Evolutionary conservation across 2,113 vertebrate species (phyloP).

Genomic region (Thalassarche chlororhynchos): DNA sequence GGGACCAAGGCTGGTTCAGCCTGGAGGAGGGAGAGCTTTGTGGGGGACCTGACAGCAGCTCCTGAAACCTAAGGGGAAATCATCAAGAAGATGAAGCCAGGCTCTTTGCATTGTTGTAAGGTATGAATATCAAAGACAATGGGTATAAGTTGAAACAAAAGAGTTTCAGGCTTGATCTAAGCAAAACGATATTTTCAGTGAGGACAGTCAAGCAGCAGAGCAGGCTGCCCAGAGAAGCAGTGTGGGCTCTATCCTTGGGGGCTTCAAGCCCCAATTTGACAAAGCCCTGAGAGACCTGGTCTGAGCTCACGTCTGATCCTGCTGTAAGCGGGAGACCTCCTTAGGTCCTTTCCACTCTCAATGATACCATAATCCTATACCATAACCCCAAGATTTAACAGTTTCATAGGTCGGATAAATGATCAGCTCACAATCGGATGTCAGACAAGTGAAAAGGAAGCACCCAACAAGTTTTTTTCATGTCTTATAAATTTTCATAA

Average conservation of each 20-base stretch:
- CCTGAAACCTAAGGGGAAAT: neutral
- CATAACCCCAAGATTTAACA: neutral
- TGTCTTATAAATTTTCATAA: neutral
- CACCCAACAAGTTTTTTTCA: neutral
- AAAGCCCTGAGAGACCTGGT: neutral
- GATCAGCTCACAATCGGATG: neutral
- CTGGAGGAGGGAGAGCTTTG: neutral
- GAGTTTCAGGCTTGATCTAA: neutral
- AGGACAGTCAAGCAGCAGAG: neutral
- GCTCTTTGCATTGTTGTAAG: neutral
- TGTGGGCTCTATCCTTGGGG: accelerated
- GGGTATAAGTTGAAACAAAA: neutral
- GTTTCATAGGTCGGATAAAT: neutral
- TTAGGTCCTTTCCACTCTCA: neutral
- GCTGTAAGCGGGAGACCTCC: neutral
- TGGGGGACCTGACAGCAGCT: accelerated
- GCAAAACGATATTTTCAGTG: neutral
- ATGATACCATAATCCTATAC: neutral
- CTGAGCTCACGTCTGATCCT: neutral
- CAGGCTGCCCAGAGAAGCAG: neutral
- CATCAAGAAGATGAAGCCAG: neutral
- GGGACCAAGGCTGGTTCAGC: neutral
- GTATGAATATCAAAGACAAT: neutral
- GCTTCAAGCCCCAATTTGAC: neutral
- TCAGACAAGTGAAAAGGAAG: neutral